phyloP scores from a whole-genome alignment of 2,888 invertebrate species.

The Autographa gamma region DNA sequence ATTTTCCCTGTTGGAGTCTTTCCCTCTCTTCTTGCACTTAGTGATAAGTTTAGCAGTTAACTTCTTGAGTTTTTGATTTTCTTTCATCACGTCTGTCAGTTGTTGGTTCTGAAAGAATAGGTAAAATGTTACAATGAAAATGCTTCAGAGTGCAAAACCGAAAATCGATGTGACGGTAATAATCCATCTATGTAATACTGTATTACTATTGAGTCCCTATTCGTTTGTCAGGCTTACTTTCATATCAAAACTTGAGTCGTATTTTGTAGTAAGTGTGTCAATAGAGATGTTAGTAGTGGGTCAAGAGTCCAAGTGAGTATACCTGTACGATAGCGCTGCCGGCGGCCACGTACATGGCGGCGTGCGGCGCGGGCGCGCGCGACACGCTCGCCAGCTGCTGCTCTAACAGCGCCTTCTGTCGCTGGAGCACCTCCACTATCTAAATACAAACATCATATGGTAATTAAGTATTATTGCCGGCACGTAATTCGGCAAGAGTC shows the following conservation, averaged over 20 bases:
- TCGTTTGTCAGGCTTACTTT: no score
- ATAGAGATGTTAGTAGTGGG: background rate
- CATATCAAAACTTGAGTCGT: no score
- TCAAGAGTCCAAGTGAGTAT: no score
- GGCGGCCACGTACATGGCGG: conserved; percentile 75
- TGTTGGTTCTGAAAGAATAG: conserved; percentile 81
- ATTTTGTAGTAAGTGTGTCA: no score
- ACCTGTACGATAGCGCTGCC: conserved; percentile 86
- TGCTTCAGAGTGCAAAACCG: no score
- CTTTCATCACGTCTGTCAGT: conserved; percentile 82
- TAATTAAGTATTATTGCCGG: background rate
- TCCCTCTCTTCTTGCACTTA: conserved; percentile 83
- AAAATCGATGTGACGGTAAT: no score
- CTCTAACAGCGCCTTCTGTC: conserved; percentile 74
- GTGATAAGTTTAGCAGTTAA: conserved; percentile 81
- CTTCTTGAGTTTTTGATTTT: conserved; percentile 85
- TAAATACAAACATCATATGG: conserved; percentile 27
- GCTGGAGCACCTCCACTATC: conserved; percentile 69
- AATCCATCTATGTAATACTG: no score
- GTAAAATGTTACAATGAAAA: background rate
- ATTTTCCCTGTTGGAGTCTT: conserved; percentile 77
- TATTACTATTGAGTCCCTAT: no score
- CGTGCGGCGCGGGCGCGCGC: conserved; percentile 33
- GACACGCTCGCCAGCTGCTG: conserved; percentile 62
- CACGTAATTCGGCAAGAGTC: no score